A percentile compares a stretch with the other conserved stretches of the same genome.
Evolutionary conservation across 2,888 invertebrate species (phyloP).

Genomic region (Cephus pulcher): DNA sequence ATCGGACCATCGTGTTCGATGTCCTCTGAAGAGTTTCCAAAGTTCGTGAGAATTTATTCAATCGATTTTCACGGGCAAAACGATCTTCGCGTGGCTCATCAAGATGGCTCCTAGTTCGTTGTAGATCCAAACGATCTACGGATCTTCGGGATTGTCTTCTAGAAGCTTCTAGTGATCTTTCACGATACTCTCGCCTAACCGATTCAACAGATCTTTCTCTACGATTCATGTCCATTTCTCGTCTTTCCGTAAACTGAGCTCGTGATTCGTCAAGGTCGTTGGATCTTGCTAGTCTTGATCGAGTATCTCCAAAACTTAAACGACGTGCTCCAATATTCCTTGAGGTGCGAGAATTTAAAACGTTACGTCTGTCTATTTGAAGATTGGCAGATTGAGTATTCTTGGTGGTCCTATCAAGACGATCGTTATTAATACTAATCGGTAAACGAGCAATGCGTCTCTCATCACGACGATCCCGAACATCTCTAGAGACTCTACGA

Average conservation of each 20-base stretch:
- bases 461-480: background rate
- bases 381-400: background rate
- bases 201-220: background rate
- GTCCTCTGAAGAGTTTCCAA: background rate
- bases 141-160: background rate
- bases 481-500: background rate
- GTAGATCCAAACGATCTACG: background rate
- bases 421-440: background rate
- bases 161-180: conserved; percentile 12
- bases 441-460: background rate
- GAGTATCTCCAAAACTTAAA: background rate
- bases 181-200: background rate
- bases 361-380: background rate
- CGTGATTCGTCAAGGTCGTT: background rate
- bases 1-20: background rate
- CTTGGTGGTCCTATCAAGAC: background rate
- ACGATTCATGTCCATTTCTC: conserved; percentile 11
- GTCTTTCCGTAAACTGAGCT: conserved; percentile 4
- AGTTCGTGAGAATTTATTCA: background rate
- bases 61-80: conserved; percentile 4
- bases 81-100: background rate
- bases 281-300: background rate
- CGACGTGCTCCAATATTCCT: background rate
- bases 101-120: background rate
- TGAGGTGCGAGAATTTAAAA: background rate